A percentile compares a stretch with the other conserved stretches of the same genome.
Conservation (phyloP, 2,113 vertebrate genomes). For the Typhlomys cinereus region DNA sequence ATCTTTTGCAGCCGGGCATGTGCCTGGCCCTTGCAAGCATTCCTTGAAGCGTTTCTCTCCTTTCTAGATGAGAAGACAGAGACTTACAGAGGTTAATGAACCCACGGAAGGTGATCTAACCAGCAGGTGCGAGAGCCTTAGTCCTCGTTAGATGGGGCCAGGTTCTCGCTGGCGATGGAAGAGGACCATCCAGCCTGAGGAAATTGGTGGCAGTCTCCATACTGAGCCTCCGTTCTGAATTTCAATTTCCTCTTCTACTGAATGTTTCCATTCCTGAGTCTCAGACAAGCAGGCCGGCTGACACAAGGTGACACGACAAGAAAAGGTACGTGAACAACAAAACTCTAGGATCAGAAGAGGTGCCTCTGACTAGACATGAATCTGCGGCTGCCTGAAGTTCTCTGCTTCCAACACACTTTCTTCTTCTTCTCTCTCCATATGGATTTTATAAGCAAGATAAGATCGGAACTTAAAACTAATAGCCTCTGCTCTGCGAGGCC, state of each 20-base stretch:
- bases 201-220: neutral
- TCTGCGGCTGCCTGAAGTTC: neutral
- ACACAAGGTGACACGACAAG: neutral
- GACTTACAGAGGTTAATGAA: neutral
- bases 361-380: neutral
- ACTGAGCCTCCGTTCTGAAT: neutral
- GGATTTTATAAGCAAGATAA: constrained; percentile 63
- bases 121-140: neutral
- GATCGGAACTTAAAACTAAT: constrained; percentile 46
- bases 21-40: neutral
- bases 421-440: constrained; percentile 12
- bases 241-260: neutral
- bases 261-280: neutral
- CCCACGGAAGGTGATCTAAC: neutral
- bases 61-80: neutral
- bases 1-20: neutral
- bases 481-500: fast-evolving
- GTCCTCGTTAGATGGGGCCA: no score
- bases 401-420: neutral
- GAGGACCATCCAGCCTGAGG: neutral
- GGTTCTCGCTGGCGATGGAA: neutral
- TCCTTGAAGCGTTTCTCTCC: neutral
- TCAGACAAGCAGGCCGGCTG: neutral
- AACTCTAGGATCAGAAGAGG: neutral
- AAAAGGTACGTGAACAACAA: neutral